Percentiles rank a stretch among this genome's conserved stretches.
These are phyloP conservation scores for Atractosteus spatula DNA, from an alignment of 2,113 vertebrate genomes.

Conservation along the genomic window DNA sequence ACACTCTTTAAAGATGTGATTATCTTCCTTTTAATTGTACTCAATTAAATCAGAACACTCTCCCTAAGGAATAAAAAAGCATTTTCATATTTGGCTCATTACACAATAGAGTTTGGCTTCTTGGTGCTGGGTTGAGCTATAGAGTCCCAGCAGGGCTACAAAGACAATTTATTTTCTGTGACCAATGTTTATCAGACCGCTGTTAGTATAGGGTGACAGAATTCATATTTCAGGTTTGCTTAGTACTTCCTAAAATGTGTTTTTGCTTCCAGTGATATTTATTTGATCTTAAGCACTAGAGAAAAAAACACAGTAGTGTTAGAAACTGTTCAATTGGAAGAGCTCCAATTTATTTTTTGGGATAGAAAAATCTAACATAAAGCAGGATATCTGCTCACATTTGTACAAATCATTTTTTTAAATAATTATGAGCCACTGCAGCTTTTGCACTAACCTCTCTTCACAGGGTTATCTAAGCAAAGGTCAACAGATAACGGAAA, in stretches of 20 bases:
- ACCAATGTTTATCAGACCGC: neutral
- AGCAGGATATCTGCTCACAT: neutral
- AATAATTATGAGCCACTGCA: constrained; percentile 5
- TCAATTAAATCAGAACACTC: constrained; percentile 8
- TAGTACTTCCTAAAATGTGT: neutral
- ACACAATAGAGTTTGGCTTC: neutral
- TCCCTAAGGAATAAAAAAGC: constrained; percentile 2
- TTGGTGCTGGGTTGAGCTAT: neutral
- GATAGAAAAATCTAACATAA: neutral
- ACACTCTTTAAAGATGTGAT: constrained; percentile 15
- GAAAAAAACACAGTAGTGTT: neutral
- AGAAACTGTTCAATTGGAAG: neutral
- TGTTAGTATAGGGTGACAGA: neutral
- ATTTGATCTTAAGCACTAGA: constrained; percentile 7
- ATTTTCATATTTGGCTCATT: constrained; percentile 17
- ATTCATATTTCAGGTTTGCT: neutral
- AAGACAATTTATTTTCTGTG: neutral
- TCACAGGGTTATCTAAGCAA: constrained; percentile 9
- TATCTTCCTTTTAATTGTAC: constrained; percentile 14
- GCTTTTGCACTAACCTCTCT: neutral
- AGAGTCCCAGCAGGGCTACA: constrained; percentile 1
- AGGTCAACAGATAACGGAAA: constrained; percentile 6
- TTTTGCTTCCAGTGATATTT: neutral
- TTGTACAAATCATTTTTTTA: constrained; percentile 30
- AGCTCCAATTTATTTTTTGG: constrained; percentile 10